These are phyloP conservation scores for Murina feae DNA, from an alignment of 2,113 vertebrate genomes.

Conservation along the genomic window DNA sequence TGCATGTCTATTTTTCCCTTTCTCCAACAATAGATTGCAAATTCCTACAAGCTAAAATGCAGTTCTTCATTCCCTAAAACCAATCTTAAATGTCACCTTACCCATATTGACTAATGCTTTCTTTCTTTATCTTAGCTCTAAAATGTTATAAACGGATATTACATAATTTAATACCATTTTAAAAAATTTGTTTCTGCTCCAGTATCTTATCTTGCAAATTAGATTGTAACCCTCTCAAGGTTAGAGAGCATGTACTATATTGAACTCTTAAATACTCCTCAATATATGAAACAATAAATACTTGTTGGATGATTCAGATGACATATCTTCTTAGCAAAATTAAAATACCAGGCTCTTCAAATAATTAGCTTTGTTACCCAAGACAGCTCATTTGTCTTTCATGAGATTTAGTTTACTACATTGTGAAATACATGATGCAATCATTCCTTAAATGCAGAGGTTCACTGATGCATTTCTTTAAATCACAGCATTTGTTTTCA, in stretches of 20 bases:
- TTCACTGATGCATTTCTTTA: not conserved
- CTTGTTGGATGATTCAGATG: not conserved
- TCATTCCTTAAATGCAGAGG: not conserved
- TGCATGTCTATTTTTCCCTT: not conserved
- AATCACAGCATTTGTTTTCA: not conserved
- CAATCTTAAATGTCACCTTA: not conserved
- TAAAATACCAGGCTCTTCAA: not conserved
- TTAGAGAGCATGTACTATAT: not conserved
- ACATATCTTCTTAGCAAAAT: conserved; percentile 22
- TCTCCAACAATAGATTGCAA: not conserved
- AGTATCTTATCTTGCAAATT: conserved; percentile 30
- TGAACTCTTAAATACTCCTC: not conserved
- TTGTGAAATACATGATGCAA: not conserved
- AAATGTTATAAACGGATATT: not conserved
- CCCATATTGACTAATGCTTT: not conserved
- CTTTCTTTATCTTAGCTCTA: conserved; percentile 15
- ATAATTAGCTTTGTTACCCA: not conserved
- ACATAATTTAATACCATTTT: not conserved
- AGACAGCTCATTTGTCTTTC: not conserved
- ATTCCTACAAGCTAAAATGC: not conserved
- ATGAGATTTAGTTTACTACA: not conserved
- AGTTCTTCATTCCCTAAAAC: not conserved
- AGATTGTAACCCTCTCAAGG: not conserved
- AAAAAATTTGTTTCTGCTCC: not conserved
- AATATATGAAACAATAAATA: not conserved